Evolutionary conservation across 2,113 vertebrate genomes (phyloP).

Genomic region (Scortum barcoo): DNA sequence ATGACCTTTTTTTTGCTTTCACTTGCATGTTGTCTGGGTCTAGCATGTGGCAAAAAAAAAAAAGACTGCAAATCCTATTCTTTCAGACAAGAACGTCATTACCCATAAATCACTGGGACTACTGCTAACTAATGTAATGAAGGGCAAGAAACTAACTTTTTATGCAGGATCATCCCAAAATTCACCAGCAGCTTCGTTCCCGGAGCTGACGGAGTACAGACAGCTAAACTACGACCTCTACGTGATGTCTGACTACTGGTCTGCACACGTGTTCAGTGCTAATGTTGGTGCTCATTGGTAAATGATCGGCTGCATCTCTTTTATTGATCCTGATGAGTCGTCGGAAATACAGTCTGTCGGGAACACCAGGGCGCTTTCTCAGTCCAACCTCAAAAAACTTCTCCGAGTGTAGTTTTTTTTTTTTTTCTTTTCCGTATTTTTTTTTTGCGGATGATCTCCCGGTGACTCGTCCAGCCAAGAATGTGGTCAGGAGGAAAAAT

Average conservation of each 20-base stretch:
- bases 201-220: background rate
- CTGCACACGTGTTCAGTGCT: background rate
- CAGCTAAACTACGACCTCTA: conserved; percentile 33
- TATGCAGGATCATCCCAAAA: background rate
- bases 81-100: background rate
- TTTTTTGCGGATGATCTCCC: background rate
- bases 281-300: background rate
- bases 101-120: conserved; percentile 14
- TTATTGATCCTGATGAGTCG: background rate
- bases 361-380: background rate
- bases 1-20: background rate
- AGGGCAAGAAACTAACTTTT: background rate
- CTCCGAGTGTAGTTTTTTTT: background rate
- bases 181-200: background rate
- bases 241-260: conserved; percentile 16
- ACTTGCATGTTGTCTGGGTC: background rate
- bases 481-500: conserved; percentile 34
- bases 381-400: background rate
- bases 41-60: background rate
- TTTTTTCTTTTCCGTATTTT: background rate
- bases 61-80: background rate
- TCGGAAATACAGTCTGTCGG: background rate
- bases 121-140: background rate
- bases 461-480: background rate
- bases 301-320: background rate